These are phyloP conservation scores for Coremacera marginata DNA, from an alignment of 2,888 invertebrate species.

Conservation along the genomic window DNA sequence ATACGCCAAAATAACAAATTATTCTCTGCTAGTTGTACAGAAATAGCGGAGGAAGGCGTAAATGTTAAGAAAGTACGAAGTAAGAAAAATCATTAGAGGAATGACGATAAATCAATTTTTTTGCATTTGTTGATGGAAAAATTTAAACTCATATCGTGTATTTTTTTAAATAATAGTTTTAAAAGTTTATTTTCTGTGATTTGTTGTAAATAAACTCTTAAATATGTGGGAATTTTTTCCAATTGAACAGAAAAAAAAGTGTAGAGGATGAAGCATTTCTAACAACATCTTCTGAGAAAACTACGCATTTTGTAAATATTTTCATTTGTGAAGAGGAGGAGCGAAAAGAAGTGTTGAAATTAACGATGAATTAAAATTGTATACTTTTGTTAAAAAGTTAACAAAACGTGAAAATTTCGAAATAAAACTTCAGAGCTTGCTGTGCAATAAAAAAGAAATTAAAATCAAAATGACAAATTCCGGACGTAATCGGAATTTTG, in stretches of 20 bases:
- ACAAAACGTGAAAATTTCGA: background rate
- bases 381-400: background rate
- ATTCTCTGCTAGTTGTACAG: background rate
- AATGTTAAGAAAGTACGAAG: background rate
- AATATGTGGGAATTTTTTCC: constrained; percentile 18
- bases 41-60: background rate
- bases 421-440: background rate
- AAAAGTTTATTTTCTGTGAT: background rate
- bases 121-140: background rate
- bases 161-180: background rate
- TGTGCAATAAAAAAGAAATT: background rate
- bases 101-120: background rate
- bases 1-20: constrained; percentile 3
- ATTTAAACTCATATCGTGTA: background rate
- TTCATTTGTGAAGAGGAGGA: background rate
- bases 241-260: constrained; percentile 6
- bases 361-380: constrained; percentile 31
- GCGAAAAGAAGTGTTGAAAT: constrained; percentile 31
- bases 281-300: constrained; percentile 19
- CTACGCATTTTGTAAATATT: constrained; percentile 30
- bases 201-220: background rate
- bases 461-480: constrained; percentile 57
- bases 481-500: constrained; percentile 56
- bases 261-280: background rate
- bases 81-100: background rate